phyloP scores from a whole-genome alignment of 2,888 invertebrate genomes.

The Cataglyphis livida region DNA sequence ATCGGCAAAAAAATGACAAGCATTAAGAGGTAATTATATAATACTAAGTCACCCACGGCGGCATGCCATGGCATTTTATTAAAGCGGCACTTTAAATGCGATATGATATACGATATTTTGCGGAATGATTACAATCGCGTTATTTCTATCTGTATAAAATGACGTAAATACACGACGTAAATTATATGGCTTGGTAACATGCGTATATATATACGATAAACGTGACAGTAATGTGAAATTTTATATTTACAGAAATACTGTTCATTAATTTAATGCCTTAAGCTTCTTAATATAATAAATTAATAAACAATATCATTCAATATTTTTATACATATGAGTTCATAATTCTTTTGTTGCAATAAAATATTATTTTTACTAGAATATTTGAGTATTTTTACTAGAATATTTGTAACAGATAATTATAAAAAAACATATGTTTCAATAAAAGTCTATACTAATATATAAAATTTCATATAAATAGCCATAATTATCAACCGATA shows the following conservation, averaged over 20 bases:
- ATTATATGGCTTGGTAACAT: slow-evolving; percentile 6
- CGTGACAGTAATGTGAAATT: neutral
- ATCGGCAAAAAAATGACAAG: slow-evolving; percentile 42
- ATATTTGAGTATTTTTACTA: neutral
- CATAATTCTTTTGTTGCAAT: neutral
- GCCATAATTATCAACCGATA: neutral
- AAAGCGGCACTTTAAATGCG: slow-evolving; percentile 66
- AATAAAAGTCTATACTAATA: neutral
- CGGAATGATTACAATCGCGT: slow-evolving; percentile 55
- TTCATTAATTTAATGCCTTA: neutral
- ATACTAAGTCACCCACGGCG: slow-evolving; percentile 64
- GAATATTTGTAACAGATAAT: neutral
- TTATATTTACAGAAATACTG: neutral
- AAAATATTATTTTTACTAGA: neutral
- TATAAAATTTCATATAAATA: neutral
- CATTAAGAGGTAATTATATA: slow-evolving; percentile 71
- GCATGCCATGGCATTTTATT: slow-evolving; percentile 63
- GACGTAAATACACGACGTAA: slow-evolving; percentile 11
- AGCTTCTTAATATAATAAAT: neutral
- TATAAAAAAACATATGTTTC: neutral
- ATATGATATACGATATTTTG: slow-evolving; percentile 65
- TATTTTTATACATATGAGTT: neutral
- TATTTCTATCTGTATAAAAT: slow-evolving; percentile 34
- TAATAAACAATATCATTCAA: slow-evolving; percentile 1
- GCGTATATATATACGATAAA: neutral